Base-by-base conservation (phyloP, 2,113 vertebrate genomes). In the Peromyscus polionotus region DNA sequence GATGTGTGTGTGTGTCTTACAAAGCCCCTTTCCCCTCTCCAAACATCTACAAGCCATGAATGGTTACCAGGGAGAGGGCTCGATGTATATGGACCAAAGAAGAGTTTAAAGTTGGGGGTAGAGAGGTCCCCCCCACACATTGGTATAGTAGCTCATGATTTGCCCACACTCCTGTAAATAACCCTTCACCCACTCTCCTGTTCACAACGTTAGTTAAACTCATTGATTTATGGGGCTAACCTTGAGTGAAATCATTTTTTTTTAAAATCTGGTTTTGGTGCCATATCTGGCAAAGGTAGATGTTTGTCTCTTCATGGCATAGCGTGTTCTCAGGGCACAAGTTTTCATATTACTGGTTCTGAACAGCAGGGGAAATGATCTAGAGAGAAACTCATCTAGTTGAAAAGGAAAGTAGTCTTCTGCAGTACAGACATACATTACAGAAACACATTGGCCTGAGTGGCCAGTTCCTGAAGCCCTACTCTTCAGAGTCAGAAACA, bases 401-500 rank as follows among this genome's bases (percentile, higher is more conserved):
- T 86, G 39, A 33, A 89, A 17, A 83, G 5, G 22, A 88, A 36
- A 77, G 17, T 92, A 76, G 42, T 88, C 11, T 76, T 81, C n/a
- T 88, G 28, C 68, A 33, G 65, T 81, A 48, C 16, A 13, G 63
- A 45, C 36, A 57, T 12, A 70, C 54, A n/a, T 26, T 92, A 76
- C 0, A 70, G 42, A 24, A 84, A 31, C 12, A 75, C 20, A 3
- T 67, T 7, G 54, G 79, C 90, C 22, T 48, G 5, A 19, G 26
- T 39, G n/a, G 63, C 75, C 67, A 75, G 19, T 72, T 97, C 65
- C 89, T 90, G 26, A 94, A 93, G 17, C 24, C 73, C 7, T 11
- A 5, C 57, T 75, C 94, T 83, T n/a, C 28, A 57, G 61, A 77
- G 8, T 39, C 61, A 94, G 89, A 45, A 93, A 31, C 95, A 95